Base-by-base conservation (phyloP, 2,113 vertebrate genomes). In the Caloenas nicobarica region DNA sequence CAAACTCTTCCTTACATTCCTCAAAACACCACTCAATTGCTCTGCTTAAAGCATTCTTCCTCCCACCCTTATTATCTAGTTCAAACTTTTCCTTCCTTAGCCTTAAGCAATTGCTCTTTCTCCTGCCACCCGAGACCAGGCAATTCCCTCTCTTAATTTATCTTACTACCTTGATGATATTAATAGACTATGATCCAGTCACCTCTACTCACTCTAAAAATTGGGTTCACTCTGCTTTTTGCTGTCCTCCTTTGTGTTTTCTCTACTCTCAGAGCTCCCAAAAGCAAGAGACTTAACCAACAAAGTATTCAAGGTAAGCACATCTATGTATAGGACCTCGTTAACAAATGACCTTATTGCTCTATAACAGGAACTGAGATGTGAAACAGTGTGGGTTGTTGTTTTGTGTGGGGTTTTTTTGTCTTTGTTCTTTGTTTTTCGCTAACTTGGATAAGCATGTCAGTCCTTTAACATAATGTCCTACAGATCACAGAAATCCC, bases 131-230 rank as follows among this genome's bases (percentile, higher is more conserved):
- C 93, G 96, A 96, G 96, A 96, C 91, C 81, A 79, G 77, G 70
- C 83, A 97, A 97, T 97, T 97, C 96, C 96, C 96, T 96, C 81
- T 71, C 92, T 92, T 97, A 73, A 97, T 97, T 97, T 97, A 94
- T 85, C 86, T 89, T 82, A 86, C 95, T 96, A 92, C 70, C 92
- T 94, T 76, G 88, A 73, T 85, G 93, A 81, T 97, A 97, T 96
- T 96, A 97, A 97, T 96, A 97, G 92, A 85, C 53, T 87, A 79
- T 82, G 86, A 96, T 92, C 81, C 66, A 94, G 86, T 97, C 96
- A 95, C 96, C 96, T 94, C 90, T 91, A 92, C 82, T 92, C 81
- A 94, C 93, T 95, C 72, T 91, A 79, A 92, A 96, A 96, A 97
- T 92, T 93, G 92, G 96, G 92, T 96, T 97, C 96, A 95, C 61